Conservation (phyloP, 2,888 invertebrate species). For the Tenodera sinensis region DNA sequence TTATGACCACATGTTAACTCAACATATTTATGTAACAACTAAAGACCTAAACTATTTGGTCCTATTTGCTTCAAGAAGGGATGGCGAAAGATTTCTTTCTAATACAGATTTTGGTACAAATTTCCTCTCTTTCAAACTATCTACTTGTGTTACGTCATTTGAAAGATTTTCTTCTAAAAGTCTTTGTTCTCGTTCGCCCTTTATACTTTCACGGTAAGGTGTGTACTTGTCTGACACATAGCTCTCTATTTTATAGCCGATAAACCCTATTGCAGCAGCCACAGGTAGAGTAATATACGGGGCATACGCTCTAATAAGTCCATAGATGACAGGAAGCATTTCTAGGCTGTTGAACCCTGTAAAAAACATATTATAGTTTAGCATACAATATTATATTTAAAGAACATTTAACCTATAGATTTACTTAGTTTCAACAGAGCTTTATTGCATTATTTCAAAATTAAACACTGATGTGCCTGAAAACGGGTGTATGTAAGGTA, state of each 20-base stretch:
- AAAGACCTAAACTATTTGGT: background rate
- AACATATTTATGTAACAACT: background rate
- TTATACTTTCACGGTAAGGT: slow-evolving; percentile 60
- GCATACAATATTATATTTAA: too few species aligned
- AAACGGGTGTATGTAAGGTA: too few species aligned
- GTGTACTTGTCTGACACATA: slow-evolving; percentile 43
- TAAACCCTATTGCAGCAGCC: slow-evolving; percentile 74
- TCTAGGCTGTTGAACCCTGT: slow-evolving; percentile 30
- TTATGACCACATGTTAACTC: background rate
- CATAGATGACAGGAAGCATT: slow-evolving; percentile 76
- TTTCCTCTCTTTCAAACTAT: slow-evolving; percentile 61
- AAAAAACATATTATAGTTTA: background rate
- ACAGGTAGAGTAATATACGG: slow-evolving; percentile 78
- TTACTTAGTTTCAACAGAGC: too few species aligned
- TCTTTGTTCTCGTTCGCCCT: slow-evolving; percentile 70
- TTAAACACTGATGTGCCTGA: too few species aligned
- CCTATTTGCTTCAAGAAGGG: slow-evolving; percentile 31
- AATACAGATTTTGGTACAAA: slow-evolving; percentile 50
- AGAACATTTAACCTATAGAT: too few species aligned
- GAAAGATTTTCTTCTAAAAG: slow-evolving; percentile 56
- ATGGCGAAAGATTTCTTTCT: slow-evolving; percentile 47
- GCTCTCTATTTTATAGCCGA: slow-evolving; percentile 82
- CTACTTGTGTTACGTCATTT: slow-evolving; percentile 58
- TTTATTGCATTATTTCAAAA: too few species aligned
- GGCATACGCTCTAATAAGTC: slow-evolving; percentile 66